A percentile compares a stretch with the other conserved stretches of the same genome.
Evolutionary conservation across 2,113 vertebrate genomes (phyloP).

Genomic region (Chiloscyllium plagiosum): DNA sequence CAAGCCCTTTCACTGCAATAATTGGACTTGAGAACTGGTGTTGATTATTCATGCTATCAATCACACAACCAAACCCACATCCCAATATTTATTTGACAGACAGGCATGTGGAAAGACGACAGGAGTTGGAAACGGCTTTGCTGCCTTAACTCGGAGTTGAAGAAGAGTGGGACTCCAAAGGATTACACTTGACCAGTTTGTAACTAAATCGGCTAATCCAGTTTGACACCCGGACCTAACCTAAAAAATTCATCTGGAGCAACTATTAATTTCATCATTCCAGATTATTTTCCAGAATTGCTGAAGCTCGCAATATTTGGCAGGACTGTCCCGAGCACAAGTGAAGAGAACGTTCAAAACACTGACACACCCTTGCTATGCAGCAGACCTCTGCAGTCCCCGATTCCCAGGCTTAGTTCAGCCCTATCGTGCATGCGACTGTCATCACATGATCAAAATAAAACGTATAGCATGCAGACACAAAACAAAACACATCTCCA

Average conservation of each 20-base stretch:
- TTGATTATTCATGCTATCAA: slow-evolving; percentile 32
- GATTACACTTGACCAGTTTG: neutral
- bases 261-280: neutral
- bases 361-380: neutral
- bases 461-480: slow-evolving; percentile 48
- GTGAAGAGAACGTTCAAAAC: slow-evolving; percentile 24
- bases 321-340: neutral
- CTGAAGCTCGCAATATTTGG: neutral
- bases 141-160: neutral
- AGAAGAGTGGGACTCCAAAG: neutral
- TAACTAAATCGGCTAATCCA: neutral
- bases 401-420: slow-evolving; percentile 22
- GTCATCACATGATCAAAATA: slow-evolving; percentile 46
- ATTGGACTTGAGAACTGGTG: slow-evolving; percentile 12
- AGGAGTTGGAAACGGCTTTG: neutral
- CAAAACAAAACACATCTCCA: slow-evolving; percentile 41
- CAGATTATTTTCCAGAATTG: neutral
- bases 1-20: slow-evolving; percentile 21
- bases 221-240: neutral
- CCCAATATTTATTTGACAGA: neutral
- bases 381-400: neutral
- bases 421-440: neutral
- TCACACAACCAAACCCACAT: neutral
- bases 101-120: neutral
- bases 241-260: neutral